Base-by-base conservation (phyloP, 1,140 invertebrate species). In the Drosophila bifasciata region DNA sequence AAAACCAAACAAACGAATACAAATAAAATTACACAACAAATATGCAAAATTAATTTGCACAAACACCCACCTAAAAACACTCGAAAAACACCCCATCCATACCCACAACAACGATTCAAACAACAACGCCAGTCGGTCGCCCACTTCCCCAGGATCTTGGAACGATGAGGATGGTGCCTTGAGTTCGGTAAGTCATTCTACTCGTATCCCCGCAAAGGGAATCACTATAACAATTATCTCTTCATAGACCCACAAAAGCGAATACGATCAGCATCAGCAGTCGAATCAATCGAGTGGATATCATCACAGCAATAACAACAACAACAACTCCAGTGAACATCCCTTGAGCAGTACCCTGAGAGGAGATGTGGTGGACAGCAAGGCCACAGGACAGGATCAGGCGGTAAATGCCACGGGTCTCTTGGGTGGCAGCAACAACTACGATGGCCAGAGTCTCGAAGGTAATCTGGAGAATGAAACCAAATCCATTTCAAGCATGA, bases 401-500 rank as follows among this genome's bases (percentile, higher is more conserved):
- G 64, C 5, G 15, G 46, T 25, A 19, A 32, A 45, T n/a, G 43
- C 39, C 5, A 52, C 28, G 8, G 28, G 11, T 5, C 32, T 13
- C 0, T 36, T 25, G 17, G 52, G 23, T 32, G 46, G 52, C 8
- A 56, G 17, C 6, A 58, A 32, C 58, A 85, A 76, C 44, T 86
- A 83, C 48, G 83, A 88, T 61, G 84, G 75, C 8, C 83, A 88
- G 44, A 88, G 83, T 32, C 63, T 88, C 32, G 79, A 86, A 70
- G 85, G 89, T 62, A 97, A 97, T 92, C 95, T 97, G 53, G 96
- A 97, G 90, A 96, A 95, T 8, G 94, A 92, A 78, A 94, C 92
- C 63, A 95, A 93, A 92, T 95, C 92, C 84, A 95, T 93, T 84
- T 94, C 92, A 83, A 95, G 93, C 92, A 93, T 92, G 75, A 94